Evolutionary conservation across 2,113 vertebrate genomes (phyloP).

Genomic region (Pluvianellus socialis): DNA sequence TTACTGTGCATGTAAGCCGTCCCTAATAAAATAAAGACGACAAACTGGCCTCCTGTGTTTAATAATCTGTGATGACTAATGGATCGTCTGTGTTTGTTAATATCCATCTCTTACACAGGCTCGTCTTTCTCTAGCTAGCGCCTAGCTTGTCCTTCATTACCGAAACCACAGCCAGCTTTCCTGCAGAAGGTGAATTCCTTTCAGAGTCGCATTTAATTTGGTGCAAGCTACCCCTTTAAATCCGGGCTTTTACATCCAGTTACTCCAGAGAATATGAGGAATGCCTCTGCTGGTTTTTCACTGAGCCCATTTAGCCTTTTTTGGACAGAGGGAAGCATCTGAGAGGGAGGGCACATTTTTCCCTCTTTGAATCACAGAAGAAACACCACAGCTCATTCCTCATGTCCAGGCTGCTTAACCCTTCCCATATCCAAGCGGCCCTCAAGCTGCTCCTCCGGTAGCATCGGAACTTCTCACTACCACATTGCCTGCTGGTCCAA

Average conservation of each 20-base stretch:
- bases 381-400: conserved; percentile 44
- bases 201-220: background rate
- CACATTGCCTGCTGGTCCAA: background rate
- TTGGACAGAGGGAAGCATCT: conserved; percentile 52
- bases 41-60: conserved; percentile 23
- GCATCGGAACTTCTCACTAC: background rate
- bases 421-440: background rate
- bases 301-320: conserved; percentile 55
- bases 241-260: background rate
- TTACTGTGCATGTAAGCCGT: background rate
- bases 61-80: background rate
- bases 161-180: background rate
- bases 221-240: conserved; percentile 23
- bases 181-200: conserved; percentile 1
- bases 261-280: conserved; percentile 39
- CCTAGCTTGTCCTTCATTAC: background rate
- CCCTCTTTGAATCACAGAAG: conserved; percentile 54
- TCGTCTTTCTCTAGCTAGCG: background rate
- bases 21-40: background rate
- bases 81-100: background rate
- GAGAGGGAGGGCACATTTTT: conserved; percentile 60
- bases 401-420: background rate
- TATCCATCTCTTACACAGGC: background rate
- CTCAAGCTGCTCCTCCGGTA: accelerated
- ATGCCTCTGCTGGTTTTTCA: conserved; percentile 12